phyloP scores from a whole-genome alignment of 2,113 vertebrate genomes.

The Oncorhynchus gorbuscha region DNA sequence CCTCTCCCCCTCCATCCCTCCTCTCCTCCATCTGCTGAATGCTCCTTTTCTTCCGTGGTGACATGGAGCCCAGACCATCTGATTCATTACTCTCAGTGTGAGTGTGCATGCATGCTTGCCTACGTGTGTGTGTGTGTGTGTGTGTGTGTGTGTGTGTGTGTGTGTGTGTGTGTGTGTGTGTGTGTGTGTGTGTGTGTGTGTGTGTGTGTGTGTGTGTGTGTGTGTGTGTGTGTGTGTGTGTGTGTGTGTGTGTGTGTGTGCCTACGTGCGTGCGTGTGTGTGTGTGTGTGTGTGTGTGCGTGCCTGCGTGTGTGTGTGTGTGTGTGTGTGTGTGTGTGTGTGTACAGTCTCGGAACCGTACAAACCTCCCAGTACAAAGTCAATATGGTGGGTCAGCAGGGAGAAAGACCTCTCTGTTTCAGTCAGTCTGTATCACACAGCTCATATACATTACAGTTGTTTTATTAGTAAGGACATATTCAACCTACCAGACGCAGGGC shows the following conservation, averaged over 20 bases:
- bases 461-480: not conserved
- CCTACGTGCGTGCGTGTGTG: too few relatives aligned
- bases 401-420: conserved; percentile 10
- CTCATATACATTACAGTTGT: not conserved
- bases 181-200: not conserved
- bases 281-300: too few relatives aligned
- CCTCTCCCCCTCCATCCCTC: too few relatives aligned
- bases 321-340: too few relatives aligned
- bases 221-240: too few relatives aligned
- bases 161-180: not conserved
- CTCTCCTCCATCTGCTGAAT: conserved; percentile 10
- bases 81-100: conserved; percentile 10
- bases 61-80: conserved; percentile 22
- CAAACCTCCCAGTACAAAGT: too few relatives aligned
- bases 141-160: too few relatives aligned
- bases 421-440: not conserved
- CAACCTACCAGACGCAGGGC: not conserved
- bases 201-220: not conserved
- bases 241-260: too few relatives aligned
- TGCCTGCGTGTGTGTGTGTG: too few relatives aligned
- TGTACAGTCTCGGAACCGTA: too few relatives aligned
- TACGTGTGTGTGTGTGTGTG: too few relatives aligned
- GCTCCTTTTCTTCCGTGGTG: conserved; percentile 21
- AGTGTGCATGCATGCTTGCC: not conserved
- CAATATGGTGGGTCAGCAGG: too few relatives aligned